Conservation (phyloP, 1,140 invertebrate species). For the Cecropterus lyciades region DNA sequence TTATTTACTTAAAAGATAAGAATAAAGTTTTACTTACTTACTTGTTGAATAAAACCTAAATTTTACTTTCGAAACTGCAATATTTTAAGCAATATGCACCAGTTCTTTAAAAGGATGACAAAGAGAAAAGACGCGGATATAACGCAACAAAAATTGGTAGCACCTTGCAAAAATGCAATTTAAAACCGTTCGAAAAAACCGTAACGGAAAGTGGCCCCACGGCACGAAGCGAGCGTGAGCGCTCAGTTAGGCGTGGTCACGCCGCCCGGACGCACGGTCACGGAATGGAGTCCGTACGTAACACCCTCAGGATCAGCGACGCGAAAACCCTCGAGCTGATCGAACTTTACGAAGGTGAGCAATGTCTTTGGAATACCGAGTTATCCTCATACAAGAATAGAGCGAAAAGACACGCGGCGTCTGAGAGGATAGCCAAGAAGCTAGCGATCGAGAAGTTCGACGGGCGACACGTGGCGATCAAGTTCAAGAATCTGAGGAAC, state of each 20-base stretch:
- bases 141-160: neutral
- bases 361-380: slow-evolving; percentile 63
- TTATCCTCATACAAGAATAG: slow-evolving; percentile 51
- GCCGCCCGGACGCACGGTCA: slow-evolving; percentile 32
- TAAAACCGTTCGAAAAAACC: slow-evolving; percentile 6
- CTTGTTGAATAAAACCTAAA: too few relatives aligned
- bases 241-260: slow-evolving; percentile 47
- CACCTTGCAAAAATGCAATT: neutral
- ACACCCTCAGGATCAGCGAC: slow-evolving; percentile 52
- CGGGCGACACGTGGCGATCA: slow-evolving; percentile 55
- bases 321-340: slow-evolving; percentile 55
- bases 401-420: slow-evolving; percentile 46
- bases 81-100: too few relatives aligned
- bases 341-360: slow-evolving; percentile 53
- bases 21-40: too few relatives aligned
- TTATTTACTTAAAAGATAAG: too few relatives aligned
- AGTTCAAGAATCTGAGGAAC: slow-evolving; percentile 69
- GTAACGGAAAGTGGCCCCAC: slow-evolving; percentile 1
- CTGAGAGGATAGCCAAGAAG: slow-evolving; percentile 47
- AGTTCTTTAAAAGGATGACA: neutral
- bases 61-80: too few relatives aligned
- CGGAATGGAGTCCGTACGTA: slow-evolving; percentile 23
- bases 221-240: neutral
- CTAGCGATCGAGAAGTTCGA: slow-evolving; percentile 57
- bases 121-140: neutral